phyloP scores from a whole-genome alignment of 2,797 vertebrate species.

The Arctocebus calabarensis region DNA sequence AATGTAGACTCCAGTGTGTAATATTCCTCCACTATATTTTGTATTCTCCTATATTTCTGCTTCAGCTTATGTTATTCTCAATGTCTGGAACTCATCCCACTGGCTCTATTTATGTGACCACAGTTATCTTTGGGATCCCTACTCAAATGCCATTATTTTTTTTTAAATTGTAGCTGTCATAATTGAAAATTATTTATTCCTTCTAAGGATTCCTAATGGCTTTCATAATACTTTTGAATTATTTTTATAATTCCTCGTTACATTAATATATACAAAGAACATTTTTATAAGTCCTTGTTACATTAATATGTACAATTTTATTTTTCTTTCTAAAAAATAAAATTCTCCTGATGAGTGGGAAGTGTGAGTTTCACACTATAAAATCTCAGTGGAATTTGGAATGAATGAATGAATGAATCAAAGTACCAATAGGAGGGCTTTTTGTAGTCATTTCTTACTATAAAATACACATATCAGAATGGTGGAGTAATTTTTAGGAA shows the following conservation, averaged over 20 bases:
- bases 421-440: neutral
- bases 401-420: neutral
- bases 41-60: neutral
- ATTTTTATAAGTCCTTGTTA: neutral
- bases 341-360: neutral
- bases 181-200: neutral
- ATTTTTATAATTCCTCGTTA: neutral
- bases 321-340: conserved; percentile 27
- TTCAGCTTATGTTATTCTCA: neutral
- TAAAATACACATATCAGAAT: neutral
- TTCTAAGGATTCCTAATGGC: neutral
- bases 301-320: neutral
- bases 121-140: neutral
- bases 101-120: neutral
- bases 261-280: neutral
- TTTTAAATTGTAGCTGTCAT: neutral
- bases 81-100: neutral
- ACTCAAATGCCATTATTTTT: neutral
- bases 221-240: neutral
- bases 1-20: neutral
- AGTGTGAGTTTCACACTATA: neutral
- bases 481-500: neutral
- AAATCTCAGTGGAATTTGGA: neutral
- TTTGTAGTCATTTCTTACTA: neutral
- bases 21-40: neutral